A percentile compares a stretch with the other conserved stretches of the same genome.
These are phyloP conservation scores for Hippoglossus hippoglossus DNA, from an alignment of 2,797 vertebrate genomes.

Conservation along the genomic window DNA sequence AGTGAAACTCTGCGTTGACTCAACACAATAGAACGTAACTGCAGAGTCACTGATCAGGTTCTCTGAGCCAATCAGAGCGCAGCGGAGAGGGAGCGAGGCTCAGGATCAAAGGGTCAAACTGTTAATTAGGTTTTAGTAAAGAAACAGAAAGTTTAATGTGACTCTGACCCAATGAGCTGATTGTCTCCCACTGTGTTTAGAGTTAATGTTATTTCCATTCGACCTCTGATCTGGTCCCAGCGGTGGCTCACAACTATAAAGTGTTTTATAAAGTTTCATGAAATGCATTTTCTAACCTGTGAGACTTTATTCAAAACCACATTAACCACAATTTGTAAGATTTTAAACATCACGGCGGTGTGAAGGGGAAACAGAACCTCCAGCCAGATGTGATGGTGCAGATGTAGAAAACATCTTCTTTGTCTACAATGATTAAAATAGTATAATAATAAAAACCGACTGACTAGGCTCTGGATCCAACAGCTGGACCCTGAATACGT, in stretches of 20 bases:
- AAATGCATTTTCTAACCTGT: too few relatives aligned
- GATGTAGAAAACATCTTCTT: too few relatives aligned
- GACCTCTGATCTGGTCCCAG: not conserved
- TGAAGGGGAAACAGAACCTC: too few relatives aligned
- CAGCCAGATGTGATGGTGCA: too few relatives aligned
- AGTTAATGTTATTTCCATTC: not conserved
- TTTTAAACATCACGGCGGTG: too few relatives aligned
- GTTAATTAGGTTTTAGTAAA: constrained; percentile 11
- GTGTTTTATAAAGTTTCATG: too few relatives aligned
- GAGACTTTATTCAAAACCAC: too few relatives aligned
- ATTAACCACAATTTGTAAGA: too few relatives aligned
- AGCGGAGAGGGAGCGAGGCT: constrained; percentile 10
- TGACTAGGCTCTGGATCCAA: too few relatives aligned
- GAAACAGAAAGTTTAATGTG: constrained; percentile 6
- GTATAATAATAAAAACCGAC: too few relatives aligned
- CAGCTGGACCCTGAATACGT: too few relatives aligned
- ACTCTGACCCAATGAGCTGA: not conserved
- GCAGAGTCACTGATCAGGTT: not conserved
- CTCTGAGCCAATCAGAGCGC: constrained; percentile 31
- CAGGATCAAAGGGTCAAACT: not conserved
- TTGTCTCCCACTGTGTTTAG: not conserved
- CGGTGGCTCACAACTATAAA: not conserved
- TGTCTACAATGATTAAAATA: too few relatives aligned
- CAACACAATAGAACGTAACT: constrained; percentile 5
- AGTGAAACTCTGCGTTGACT: not conserved